phyloP scores from a whole-genome alignment of 1,140 invertebrate species.

The Zaprionus ghesquierei region DNA sequence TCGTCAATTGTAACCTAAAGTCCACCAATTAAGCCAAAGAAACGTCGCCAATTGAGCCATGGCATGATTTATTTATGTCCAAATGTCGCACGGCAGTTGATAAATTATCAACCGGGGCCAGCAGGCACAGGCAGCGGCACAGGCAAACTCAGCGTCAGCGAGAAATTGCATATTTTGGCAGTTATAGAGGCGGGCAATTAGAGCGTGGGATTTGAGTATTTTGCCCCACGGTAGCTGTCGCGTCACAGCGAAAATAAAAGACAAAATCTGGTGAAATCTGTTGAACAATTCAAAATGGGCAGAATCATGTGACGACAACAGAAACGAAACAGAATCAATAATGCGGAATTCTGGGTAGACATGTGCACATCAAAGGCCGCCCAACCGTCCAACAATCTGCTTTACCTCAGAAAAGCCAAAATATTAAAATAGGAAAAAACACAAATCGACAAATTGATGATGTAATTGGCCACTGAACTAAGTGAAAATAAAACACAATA shows the following conservation, averaged over 20 bases:
- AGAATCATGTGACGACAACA: conserved; percentile 77
- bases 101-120: conserved; percentile 56
- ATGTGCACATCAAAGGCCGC: conserved; percentile 69
- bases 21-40: conserved; percentile 35
- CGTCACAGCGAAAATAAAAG: conserved; percentile 60
- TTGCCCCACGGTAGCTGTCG: conserved; percentile 60
- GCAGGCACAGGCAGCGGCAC: not conserved
- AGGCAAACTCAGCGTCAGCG: conserved; percentile 1
- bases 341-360: conserved; percentile 52
- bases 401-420: conserved; percentile 53
- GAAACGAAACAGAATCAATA: conserved; percentile 52
- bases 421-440: conserved; percentile 24
- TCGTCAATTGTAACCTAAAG: conserved; percentile 36
- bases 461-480: conserved; percentile 44
- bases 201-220: conserved; percentile 53
- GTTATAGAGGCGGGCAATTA: conserved; percentile 39
- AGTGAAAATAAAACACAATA: not conserved
- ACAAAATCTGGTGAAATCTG: conserved; percentile 36
- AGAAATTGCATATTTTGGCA: conserved; percentile 58
- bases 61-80: conserved; percentile 63
- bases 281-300: conserved; percentile 32
- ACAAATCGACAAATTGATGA: conserved; percentile 50
- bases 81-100: conserved; percentile 46
- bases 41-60: conserved; percentile 64
- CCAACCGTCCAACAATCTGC: conserved; percentile 51